Evolutionary conservation across 2,113 vertebrate species (phyloP).

Genomic region (Coptodon rendalli): DNA sequence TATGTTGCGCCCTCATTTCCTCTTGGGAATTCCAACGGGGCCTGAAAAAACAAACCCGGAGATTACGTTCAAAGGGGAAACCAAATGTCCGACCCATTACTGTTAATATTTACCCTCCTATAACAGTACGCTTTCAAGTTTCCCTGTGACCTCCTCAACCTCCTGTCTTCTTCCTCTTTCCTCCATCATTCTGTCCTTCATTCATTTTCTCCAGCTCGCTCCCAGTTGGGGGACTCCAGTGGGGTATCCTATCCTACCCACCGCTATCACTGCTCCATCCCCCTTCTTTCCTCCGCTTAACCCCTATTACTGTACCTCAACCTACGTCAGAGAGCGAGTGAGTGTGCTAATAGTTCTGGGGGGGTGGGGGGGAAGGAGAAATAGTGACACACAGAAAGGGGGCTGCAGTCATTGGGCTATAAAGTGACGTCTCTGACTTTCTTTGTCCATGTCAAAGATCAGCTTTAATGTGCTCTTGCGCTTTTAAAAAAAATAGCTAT

Average conservation of each 20-base stretch:
- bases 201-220: constrained; percentile 11
- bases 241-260: constrained; percentile 16
- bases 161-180: constrained; percentile 5
- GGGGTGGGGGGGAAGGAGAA: constrained; percentile 21
- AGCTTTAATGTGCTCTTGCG: neutral
- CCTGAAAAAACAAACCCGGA: constrained; percentile 40
- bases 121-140: constrained; percentile 61
- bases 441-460: constrained; percentile 41
- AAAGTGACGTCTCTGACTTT: constrained; percentile 69
- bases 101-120: constrained; percentile 68
- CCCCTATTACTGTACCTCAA: constrained; percentile 20
- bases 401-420: constrained; percentile 60
- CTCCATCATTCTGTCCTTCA: constrained; percentile 1
- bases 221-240: neutral
- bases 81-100: constrained; percentile 40
- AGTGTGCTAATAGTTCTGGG: constrained; percentile 55
- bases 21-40: constrained; percentile 64
- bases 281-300: neutral
- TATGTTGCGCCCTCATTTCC: constrained; percentile 64
- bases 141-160: constrained; percentile 21
- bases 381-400: constrained; percentile 61
- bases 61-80: constrained; percentile 55
- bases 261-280: neutral
- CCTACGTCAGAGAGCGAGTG: constrained; percentile 72
- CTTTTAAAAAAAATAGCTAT: neutral